phyloP scores from a whole-genome alignment of 2,888 invertebrate genomes.

The Pharmacophagus antenor region DNA sequence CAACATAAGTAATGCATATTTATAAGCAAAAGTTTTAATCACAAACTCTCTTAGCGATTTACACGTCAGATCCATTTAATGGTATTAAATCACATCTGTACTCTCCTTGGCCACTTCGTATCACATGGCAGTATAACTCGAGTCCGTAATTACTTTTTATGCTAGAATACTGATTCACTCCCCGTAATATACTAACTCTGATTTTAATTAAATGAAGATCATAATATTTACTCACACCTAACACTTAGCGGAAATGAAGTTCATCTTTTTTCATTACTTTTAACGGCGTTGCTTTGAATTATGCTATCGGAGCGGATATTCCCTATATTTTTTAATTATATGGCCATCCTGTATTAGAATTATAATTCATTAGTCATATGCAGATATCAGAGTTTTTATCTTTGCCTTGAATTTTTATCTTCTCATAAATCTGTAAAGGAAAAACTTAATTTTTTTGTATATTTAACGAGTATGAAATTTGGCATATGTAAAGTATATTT shows the following conservation, averaged over 20 bases:
- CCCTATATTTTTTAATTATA: background rate
- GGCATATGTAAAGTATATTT: too few relatives aligned
- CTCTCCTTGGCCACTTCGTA: slow-evolving; percentile 18
- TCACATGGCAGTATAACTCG: slow-evolving; percentile 21
- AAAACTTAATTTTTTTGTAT: too few relatives aligned
- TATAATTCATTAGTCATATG: too few relatives aligned
- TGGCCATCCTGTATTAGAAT: background rate
- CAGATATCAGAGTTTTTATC: too few relatives aligned
- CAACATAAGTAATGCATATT: background rate
- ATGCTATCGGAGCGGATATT: background rate
- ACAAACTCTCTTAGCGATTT: slow-evolving; percentile 12
- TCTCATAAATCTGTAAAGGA: too few relatives aligned
- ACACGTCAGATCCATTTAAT: slow-evolving; percentile 20
- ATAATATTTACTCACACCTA: slow-evolving; percentile 5
- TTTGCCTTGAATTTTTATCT: background rate
- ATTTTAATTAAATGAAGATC: slow-evolving; percentile 27
- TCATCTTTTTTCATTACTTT: slow-evolving; percentile 21
- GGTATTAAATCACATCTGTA: slow-evolving; percentile 16
- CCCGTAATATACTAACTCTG: slow-evolving; percentile 19
- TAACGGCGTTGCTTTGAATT: slow-evolving; percentile 15
- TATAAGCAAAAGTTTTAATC: slow-evolving; percentile 6
- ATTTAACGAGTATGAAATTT: too few relatives aligned
- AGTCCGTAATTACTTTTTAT: slow-evolving; percentile 26
- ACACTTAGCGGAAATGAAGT: slow-evolving; percentile 14
- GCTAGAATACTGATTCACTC: slow-evolving; percentile 20